Evolutionary conservation across 2,113 vertebrate species (phyloP).

Genomic region (Urocynchramus pylzowi): DNA sequence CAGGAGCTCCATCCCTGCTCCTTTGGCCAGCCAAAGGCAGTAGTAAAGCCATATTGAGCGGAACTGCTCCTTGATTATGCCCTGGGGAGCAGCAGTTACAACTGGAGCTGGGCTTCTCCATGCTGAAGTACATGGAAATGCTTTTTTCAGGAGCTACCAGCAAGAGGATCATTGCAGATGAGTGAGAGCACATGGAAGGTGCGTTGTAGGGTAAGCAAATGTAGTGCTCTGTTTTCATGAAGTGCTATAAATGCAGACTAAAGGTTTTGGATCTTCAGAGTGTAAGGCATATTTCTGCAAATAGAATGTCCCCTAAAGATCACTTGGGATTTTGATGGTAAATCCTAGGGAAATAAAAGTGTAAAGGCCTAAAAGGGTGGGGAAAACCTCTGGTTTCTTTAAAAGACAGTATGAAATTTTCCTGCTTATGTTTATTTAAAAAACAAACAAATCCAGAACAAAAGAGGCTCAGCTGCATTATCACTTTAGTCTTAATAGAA

Average conservation of each 20-base stretch:
- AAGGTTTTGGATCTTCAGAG: neutral
- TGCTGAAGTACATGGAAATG: neutral
- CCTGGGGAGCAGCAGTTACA: neutral
- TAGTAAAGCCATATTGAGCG: neutral
- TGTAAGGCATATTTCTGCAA: neutral
- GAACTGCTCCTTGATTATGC: neutral
- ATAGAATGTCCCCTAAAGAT: neutral
- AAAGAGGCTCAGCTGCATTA: neutral
- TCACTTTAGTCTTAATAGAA: neutral
- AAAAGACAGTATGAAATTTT: neutral
- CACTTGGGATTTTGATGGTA: accelerated
- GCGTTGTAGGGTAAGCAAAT: neutral
- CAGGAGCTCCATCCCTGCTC: neutral
- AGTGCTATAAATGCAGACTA: neutral
- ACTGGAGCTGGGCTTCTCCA: neutral
- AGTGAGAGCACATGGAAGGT: neutral
- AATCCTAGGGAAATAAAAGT: neutral
- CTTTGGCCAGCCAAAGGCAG: accelerated
- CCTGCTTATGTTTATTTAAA: neutral
- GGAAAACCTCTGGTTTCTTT: neutral
- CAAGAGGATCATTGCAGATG: neutral
- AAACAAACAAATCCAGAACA: neutral
- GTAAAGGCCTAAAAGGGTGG: neutral
- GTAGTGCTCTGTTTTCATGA: neutral
- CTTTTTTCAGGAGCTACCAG: neutral